Percentiles rank a stretch among this genome's conserved stretches.
Conservation (phyloP, 1,140 invertebrate genomes). For the Aphelenchoides besseyi region DNA sequence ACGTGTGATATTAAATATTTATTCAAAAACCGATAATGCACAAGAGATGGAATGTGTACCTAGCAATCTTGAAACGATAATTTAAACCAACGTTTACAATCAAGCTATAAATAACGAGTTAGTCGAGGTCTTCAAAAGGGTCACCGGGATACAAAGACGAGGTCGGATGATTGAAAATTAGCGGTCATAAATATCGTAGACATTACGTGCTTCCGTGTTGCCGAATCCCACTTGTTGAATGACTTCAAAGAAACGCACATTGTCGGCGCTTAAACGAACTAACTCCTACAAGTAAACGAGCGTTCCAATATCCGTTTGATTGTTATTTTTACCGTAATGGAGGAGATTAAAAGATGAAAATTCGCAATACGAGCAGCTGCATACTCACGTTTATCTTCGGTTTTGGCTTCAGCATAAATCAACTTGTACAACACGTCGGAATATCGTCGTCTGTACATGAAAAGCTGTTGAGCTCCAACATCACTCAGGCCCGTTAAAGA, state of each 20-base stretch:
- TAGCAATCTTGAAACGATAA: too few species aligned
- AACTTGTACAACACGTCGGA: constrained; percentile 28
- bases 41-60: too few species aligned
- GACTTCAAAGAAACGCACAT: constrained; percentile 17
- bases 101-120: too few species aligned
- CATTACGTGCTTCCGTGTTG: background rate
- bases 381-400: constrained; percentile 23
- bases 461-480: constrained; percentile 3
- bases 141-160: background rate
- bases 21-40: too few species aligned
- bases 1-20: too few species aligned
- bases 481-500: constrained; percentile 17
- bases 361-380: constrained; percentile 28
- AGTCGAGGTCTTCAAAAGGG: background rate
- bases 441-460: constrained; percentile 8
- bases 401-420: constrained; percentile 21
- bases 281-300: constrained; percentile 6
- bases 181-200: constrained; percentile 13
- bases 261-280: constrained; percentile 14
- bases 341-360: constrained; percentile 30
- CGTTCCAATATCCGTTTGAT: background rate
- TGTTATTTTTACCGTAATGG: constrained; percentile 30
- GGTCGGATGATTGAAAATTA: background rate
- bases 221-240: background rate
- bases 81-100: too few species aligned